These are phyloP conservation scores for Acanthosepion lycidas DNA, from an alignment of 2,888 invertebrate genomes.

Conservation along the genomic window DNA sequence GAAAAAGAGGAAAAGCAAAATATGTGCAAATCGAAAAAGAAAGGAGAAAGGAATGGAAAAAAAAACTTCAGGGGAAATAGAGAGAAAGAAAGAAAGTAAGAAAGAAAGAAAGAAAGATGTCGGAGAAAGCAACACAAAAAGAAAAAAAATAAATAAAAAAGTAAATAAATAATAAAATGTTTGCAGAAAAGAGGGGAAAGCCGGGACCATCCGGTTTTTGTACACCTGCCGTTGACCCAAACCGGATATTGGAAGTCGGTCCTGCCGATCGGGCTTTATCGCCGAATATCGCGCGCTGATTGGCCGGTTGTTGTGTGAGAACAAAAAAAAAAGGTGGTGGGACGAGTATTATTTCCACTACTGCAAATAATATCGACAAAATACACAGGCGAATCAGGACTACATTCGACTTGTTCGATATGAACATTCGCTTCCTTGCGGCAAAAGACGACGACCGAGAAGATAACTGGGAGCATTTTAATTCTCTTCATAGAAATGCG, in stretches of 20 bases:
- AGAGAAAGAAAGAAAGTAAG: not conserved
- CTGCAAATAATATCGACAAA: not conserved
- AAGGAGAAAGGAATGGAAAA: no score
- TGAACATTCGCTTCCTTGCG: not conserved
- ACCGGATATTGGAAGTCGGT: slow-evolving; percentile 12
- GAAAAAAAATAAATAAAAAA: not conserved
- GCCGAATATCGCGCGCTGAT: not conserved
- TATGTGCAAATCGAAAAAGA: no score
- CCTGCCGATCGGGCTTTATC: not conserved
- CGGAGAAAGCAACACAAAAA: not conserved
- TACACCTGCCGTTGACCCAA: slow-evolving; percentile 2
- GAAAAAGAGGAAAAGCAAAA: no score
- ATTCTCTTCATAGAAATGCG: not conserved
- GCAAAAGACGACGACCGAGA: not conserved
- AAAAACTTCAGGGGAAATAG: no score
- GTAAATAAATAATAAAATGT: not conserved
- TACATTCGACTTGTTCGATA: not conserved
- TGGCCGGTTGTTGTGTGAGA: not conserved
- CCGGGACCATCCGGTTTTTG: not conserved
- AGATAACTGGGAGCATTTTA: not conserved
- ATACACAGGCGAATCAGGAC: not conserved
- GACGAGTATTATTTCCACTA: no score
- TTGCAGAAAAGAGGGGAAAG: not conserved
- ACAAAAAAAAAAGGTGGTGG: not conserved
- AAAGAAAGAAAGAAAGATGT: not conserved